Evolutionary conservation across 64 coral and sea anemone genomes (phyloP).

Genomic region (Actinia equina): DNA sequence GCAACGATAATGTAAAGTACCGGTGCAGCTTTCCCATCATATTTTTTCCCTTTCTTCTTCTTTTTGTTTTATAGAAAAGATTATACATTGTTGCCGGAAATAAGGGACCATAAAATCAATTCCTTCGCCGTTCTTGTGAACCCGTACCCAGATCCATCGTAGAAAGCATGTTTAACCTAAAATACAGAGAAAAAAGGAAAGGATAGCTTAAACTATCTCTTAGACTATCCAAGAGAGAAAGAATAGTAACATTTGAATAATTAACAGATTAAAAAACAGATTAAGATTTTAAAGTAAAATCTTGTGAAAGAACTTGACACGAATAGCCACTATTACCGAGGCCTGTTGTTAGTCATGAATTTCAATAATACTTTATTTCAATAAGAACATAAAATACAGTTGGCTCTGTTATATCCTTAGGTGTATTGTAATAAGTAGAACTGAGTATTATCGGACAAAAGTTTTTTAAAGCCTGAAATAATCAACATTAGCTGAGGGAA

Average conservation of each 20-base stretch:
- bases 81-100: too few relatives aligned
- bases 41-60: too few relatives aligned
- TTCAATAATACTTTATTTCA: conserved; percentile 8
- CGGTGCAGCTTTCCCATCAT: background rate
- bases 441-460: conserved; percentile 1
- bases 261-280: background rate
- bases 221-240: too few relatives aligned
- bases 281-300: background rate
- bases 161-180: background rate
- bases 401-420: background rate
- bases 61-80: too few relatives aligned
- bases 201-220: too few relatives aligned
- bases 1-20: background rate
- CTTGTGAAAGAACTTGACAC: background rate
- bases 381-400: background rate
- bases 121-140: background rate
- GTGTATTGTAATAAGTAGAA: conserved; percentile 12
- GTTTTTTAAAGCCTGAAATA: conserved; percentile 1
- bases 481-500: conserved; percentile 11
- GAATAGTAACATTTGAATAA: too few relatives aligned
- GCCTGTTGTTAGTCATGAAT: background rate
- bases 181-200: background rate
- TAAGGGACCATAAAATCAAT: background rate
- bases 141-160: too few relatives aligned
- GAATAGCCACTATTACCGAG: background rate